These are phyloP conservation scores for Prunella fulvescens DNA, from an alignment of 2,113 vertebrate genomes.

Conservation along the genomic window DNA sequence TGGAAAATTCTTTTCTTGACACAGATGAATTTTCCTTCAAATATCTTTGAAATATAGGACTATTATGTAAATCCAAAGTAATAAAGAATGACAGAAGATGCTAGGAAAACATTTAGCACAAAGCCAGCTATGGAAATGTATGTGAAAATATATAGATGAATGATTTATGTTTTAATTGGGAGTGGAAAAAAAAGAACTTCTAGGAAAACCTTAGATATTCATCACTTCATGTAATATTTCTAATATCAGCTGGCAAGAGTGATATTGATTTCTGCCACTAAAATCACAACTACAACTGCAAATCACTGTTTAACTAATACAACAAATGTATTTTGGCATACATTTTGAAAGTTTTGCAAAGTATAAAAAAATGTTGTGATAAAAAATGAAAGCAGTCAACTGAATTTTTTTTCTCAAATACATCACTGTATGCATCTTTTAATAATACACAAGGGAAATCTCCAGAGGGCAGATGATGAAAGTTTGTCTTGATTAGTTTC, in stretches of 20 bases:
- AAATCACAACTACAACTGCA: not conserved
- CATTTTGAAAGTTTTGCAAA: not conserved
- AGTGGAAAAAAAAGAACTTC: not conserved
- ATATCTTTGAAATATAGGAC: not conserved
- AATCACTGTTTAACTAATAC: not conserved
- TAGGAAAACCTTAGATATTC: not conserved
- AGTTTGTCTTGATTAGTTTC: not conserved
- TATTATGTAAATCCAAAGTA: slow-evolving; percentile 10
- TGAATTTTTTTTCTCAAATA: not conserved
- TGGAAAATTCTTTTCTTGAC: not conserved
- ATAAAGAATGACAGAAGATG: slow-evolving; percentile 17
- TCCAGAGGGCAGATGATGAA: not conserved
- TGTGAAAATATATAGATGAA: not conserved
- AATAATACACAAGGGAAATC: not conserved
- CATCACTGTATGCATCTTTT: not conserved
- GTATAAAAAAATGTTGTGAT: not conserved
- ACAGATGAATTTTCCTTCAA: not conserved
- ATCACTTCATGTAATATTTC: not conserved
- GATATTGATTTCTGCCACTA: not conserved
- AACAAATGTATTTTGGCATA: not conserved
- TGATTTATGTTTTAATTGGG: not conserved
- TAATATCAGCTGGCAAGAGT: not conserved
- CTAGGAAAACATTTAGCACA: not conserved
- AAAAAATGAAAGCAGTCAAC: not conserved
- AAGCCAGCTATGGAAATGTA: not conserved